Base-by-base conservation (phyloP, 2,888 invertebrate genomes). In the Harpagoxenus sublaevis region DNA sequence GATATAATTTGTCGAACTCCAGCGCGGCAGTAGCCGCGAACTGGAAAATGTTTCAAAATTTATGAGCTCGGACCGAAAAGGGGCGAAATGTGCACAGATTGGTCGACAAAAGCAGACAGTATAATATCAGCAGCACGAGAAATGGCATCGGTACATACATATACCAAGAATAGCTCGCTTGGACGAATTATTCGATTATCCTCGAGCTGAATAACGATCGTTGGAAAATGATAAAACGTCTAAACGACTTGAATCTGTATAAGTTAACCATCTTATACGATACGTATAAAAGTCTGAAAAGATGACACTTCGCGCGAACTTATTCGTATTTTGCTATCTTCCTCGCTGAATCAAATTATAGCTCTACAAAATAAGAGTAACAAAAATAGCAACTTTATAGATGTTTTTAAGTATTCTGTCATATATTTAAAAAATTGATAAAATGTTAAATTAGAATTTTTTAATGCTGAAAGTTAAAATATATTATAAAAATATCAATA, bases 1-100 rank as follows among this genome's bases (percentile, higher is more conserved):
- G 75, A 68, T 83, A 86, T 89, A 84, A 91, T 90, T 91, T 91
- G 84, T 79, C 74, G 86, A 83, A 84, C 88, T 85, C 82, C 68
- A 60, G 78, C 45, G 15, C 51, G 45, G 53, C 31, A 15, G 23
- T 62, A 85, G 57, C 35, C 83, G 60, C 85, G 77, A 77, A 86
- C 48, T 85, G 86, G 86, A 84, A 89, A 89, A 89, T 87, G 85
- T 73, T 86, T 71, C 77, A 81, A 79, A 88, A 90, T 89, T 78
- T 81, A 79, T 79, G 45, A 57, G 31, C 42, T 55, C 31, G 18
- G 55, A 15, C 35, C 28, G 71, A 42, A 5, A 42, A 45, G 55
- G n/a, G 42, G 3, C 23, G 55, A 60, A 53, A 68, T 68, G 39
- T 77, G 12, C 18, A 35, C 35, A 12, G 51, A 28, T 15, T 42